These are phyloP conservation scores for Oncorhynchus masou DNA, from an alignment of 2,113 vertebrate genomes.

Conservation along the genomic window DNA sequence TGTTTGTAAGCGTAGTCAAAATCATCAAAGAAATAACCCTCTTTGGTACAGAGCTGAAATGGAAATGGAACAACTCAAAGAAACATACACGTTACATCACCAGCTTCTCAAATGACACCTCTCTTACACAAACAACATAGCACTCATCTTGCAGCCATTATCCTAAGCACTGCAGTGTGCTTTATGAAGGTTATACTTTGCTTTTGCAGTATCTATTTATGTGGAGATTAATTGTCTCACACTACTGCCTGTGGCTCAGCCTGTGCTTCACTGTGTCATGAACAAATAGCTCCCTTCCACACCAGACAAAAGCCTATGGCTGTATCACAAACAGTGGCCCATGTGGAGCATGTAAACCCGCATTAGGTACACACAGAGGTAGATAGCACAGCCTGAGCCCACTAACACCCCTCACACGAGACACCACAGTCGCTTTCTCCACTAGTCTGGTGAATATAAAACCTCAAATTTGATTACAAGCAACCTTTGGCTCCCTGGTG, in stretches of 20 bases:
- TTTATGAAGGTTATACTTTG: not conserved
- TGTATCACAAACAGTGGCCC: conserved; percentile 26
- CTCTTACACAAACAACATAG: too few species aligned
- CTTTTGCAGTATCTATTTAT: not conserved
- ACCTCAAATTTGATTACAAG: conserved; percentile 99
- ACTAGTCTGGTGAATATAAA: conserved; percentile 73
- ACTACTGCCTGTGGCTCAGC: conserved; percentile 4
- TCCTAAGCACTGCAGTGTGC: not conserved
- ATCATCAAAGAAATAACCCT: not conserved
- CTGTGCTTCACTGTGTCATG: conserved; percentile 6
- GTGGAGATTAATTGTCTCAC: conserved; percentile 14
- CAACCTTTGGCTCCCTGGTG: conserved; percentile 97
- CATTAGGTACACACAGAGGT: conserved; percentile 34
- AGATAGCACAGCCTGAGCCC: conserved; percentile 34
- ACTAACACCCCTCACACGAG: conserved; percentile 65
- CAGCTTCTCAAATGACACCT: too few species aligned
- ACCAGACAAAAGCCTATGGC: conserved; percentile 42
- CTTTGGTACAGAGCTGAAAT: not conserved
- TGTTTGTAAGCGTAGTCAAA: not conserved
- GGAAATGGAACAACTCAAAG: not conserved
- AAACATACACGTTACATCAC: not conserved
- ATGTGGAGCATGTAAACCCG: conserved; percentile 51
- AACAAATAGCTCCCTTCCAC: conserved; percentile 37
- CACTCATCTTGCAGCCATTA: not conserved
- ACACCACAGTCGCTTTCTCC: conserved; percentile 79